Conservation (phyloP, 2,888 invertebrate genomes). For the Gerris lacustris region DNA sequence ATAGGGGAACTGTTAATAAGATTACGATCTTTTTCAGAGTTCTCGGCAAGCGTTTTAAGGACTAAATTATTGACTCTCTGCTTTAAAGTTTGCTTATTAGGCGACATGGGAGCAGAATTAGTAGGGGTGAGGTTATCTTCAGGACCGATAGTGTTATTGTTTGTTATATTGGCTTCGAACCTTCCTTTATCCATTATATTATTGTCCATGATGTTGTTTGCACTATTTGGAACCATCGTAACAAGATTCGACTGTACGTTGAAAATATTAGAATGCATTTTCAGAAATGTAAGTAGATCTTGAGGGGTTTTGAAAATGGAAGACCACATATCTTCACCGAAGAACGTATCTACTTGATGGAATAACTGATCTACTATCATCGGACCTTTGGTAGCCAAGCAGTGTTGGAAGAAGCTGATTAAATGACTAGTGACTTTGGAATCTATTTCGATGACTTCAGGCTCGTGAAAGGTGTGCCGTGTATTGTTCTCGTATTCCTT, state of each 20-base stretch:
- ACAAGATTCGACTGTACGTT: conserved; percentile 87
- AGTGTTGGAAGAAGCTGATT: conserved; percentile 68
- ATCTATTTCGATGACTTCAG: conserved; percentile 67
- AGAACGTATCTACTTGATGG: conserved; percentile 61
- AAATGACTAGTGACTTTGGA: conserved; percentile 70
- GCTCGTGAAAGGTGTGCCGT: conserved; percentile 54
- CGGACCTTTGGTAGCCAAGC: conserved; percentile 68
- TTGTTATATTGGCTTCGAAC: conserved; percentile 16
- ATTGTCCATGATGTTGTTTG: conserved; percentile 17
- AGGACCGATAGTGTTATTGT: conserved; percentile 12
- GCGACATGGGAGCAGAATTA: not conserved
- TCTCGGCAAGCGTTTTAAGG: conserved; percentile 78
- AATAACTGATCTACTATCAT: conserved; percentile 78
- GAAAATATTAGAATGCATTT: conserved; percentile 87
- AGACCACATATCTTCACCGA: conserved; percentile 65
- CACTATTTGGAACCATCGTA: conserved; percentile 46
- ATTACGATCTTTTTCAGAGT: conserved; percentile 51
- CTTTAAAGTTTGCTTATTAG: conserved; percentile 62
- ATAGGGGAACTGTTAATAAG: conserved; percentile 39
- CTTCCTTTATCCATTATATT: conserved; percentile 8
- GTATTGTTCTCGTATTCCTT: conserved; percentile 51
- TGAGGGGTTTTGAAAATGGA: conserved; percentile 82
- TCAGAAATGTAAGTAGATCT: conserved; percentile 78
- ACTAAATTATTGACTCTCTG: conserved; percentile 79
- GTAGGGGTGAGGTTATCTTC: not conserved